Base-by-base conservation (phyloP, 2,888 invertebrate species). In the Bimastos eiseni region DNA sequence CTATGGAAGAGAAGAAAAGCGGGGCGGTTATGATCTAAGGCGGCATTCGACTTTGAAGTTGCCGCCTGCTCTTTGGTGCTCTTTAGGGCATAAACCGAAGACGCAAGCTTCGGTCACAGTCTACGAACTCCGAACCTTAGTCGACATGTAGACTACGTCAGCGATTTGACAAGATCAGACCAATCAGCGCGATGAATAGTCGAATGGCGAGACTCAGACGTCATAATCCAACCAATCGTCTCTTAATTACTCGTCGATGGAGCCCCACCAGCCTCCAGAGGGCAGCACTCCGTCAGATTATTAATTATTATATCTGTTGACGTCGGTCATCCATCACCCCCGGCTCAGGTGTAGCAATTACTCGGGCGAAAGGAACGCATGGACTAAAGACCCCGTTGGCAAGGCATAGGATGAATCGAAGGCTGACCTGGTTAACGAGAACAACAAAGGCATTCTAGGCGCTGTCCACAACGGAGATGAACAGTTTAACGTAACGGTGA, bases 21-120 rank as follows among this genome's bases (percentile, higher is more conserved):
- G 70, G 70, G 70, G n/a, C 30, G 70, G 4, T 41, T 41, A 49
- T 24, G 49, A 49, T 49, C 49, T 49, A 70, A n/a, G 70, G 70
- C 70, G 70, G 70, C 70, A 70, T 70, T 70, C 70, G 70, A 70
- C 70, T 70, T 70, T 70, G 70, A 70, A 70, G 70, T 70, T 70
- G 70, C 13, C 70, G 70, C 13, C 70, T 70, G 70, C 70, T 70
- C 70, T 70, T 70, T 70, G 70, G 70, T 13, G 70, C 70, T 70
- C 70, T 70, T 70, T 70, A 30, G n/a, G 30, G 8, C 70, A n/a
- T 70, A 70, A 70, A 70, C n/a, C 70, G 13, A 13, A 17, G 1
- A 49, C 49, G 24, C 49, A 24, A 49, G 0, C 70, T 70, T 70
- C 5, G 70, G 11, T n/a, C 11, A 70, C 30, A 5, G 55, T 55